Conservation (phyloP, 92 coral and sea anemone genomes). For the Siderastrea siderea region DNA sequence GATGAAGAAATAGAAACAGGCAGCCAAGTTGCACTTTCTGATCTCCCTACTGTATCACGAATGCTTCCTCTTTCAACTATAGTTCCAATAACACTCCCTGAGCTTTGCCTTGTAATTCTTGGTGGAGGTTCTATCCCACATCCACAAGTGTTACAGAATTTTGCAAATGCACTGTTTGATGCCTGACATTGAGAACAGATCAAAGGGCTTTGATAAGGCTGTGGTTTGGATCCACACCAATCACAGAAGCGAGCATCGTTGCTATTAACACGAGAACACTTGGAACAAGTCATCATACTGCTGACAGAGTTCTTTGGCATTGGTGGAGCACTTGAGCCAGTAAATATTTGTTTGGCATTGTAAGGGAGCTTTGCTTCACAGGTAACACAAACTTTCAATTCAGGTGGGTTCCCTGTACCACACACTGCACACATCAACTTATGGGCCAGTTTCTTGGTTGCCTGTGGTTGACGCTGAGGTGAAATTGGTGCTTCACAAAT, state of each 20-base stretch:
- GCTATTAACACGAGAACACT: constrained; percentile 95
- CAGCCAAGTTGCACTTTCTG: constrained; percentile 88
- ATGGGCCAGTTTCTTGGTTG: constrained; percentile 77
- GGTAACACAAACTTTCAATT: constrained; percentile 89
- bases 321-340: constrained; percentile 93
- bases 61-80: constrained; percentile 89
- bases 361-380: constrained; percentile 90
- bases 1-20: constrained; percentile 90
- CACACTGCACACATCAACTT: constrained; percentile 92
- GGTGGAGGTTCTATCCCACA: constrained; percentile 96
- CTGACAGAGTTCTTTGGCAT: constrained; percentile 87
- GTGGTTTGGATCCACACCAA: constrained; percentile 98
- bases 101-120: constrained; percentile 76
- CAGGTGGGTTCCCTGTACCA: constrained; percentile 96
- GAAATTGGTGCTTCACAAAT: constrained; percentile 95
- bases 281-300: constrained; percentile 90
- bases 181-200: constrained; percentile 89
- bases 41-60: constrained; percentile 61
- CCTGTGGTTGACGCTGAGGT: constrained; percentile 97
- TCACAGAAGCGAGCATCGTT: constrained; percentile 98
- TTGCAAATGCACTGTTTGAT: constrained; percentile 85
- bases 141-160: constrained; percentile 93
- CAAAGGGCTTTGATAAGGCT: constrained; percentile 78
- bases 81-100: constrained; percentile 91
- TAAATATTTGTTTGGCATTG: constrained; percentile 89